A percentile compares a stretch with the other conserved stretches of the same genome.
Conservation (phyloP, 92 coral and sea anemone genomes). For the Nematostella vectensis region DNA sequence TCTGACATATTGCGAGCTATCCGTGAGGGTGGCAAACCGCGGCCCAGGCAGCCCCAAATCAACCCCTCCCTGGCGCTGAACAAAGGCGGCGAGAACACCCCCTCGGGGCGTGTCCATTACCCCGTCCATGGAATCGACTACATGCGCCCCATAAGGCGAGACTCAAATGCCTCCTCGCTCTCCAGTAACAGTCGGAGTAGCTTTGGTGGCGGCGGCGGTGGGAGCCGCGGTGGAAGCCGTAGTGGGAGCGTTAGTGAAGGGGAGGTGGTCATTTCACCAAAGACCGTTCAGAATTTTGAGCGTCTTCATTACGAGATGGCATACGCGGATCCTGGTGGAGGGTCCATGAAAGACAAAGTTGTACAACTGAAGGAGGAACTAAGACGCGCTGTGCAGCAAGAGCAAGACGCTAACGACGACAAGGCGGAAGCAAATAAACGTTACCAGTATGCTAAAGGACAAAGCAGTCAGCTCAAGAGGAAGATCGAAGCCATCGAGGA, state of each 20-base stretch:
- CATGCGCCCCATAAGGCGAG: slow-evolving; percentile 22
- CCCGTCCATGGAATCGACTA: slow-evolving; percentile 33
- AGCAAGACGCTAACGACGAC: slow-evolving; percentile 36
- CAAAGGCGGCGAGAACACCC: slow-evolving; percentile 24
- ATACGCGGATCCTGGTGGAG: slow-evolving; percentile 42
- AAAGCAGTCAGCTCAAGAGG: slow-evolving; percentile 43
- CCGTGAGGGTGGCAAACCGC: slow-evolving; percentile 31
- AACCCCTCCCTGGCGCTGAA: slow-evolving; percentile 50
- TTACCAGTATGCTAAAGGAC: slow-evolving; percentile 41
- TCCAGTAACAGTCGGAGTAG: slow-evolving; percentile 26
- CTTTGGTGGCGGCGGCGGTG: not conserved
- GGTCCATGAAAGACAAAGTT: slow-evolving; percentile 79
- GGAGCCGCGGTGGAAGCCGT: slow-evolving; percentile 8
- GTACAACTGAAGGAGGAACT: slow-evolving; percentile 59
- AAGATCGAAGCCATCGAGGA: slow-evolving; percentile 62
- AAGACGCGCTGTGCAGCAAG: slow-evolving; percentile 47
- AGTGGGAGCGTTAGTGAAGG: slow-evolving; percentile 10
- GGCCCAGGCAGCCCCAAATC: slow-evolving; percentile 34
- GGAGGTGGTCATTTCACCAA: slow-evolving; percentile 15
- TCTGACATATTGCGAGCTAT: slow-evolving; percentile 64
- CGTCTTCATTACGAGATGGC: slow-evolving; percentile 30
- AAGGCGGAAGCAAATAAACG: slow-evolving; percentile 50
- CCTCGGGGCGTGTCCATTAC: slow-evolving; percentile 24
- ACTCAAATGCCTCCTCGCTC: slow-evolving; percentile 14
- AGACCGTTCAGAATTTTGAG: slow-evolving; percentile 20